Percentiles rank a stretch among this genome's conserved stretches.
Conservation (phyloP, 2,888 invertebrate genomes). For the Cepaea hortensis region DNA sequence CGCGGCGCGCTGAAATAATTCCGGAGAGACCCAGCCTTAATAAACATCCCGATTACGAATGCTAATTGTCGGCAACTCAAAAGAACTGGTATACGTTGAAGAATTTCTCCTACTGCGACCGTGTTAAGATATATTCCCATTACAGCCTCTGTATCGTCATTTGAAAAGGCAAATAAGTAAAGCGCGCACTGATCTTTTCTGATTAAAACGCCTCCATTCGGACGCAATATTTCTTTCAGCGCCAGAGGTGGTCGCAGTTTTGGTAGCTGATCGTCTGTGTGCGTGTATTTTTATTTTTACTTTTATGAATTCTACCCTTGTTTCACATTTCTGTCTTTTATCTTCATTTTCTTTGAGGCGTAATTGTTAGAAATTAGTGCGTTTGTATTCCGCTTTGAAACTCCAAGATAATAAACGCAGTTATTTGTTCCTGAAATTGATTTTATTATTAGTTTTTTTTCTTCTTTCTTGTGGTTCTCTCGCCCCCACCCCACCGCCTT, state of each 20-base stretch:
- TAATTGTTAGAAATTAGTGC: slow-evolving; percentile 20
- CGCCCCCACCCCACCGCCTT: neutral
- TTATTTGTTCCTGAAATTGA: slow-evolving; percentile 18
- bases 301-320: slow-evolving; percentile 14
- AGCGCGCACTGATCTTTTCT: neutral
- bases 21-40: neutral
- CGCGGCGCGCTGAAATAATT: slow-evolving; percentile 27
- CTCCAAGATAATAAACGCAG: neutral
- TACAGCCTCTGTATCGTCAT: neutral
- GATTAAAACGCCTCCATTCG: slow-evolving; percentile 40
- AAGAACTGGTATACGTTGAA: neutral
- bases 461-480: neutral
- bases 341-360: slow-evolving; percentile 28
- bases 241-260: slow-evolving; percentile 34
- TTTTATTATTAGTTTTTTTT: neutral
- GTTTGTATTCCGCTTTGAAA: slow-evolving; percentile 11
- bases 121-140: neutral
- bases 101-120: slow-evolving; percentile 36
- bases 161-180: slow-evolving; percentile 15
- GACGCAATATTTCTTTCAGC: slow-evolving; percentile 10
- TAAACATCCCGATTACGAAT: slow-evolving; percentile 32
- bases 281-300: neutral
- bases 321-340: slow-evolving; percentile 23
- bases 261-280: neutral
- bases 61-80: slow-evolving; percentile 28